phyloP scores from a whole-genome alignment of 37 sponge, comb jelly and placozoan species.

The Hexactinellida sp. region DNA sequence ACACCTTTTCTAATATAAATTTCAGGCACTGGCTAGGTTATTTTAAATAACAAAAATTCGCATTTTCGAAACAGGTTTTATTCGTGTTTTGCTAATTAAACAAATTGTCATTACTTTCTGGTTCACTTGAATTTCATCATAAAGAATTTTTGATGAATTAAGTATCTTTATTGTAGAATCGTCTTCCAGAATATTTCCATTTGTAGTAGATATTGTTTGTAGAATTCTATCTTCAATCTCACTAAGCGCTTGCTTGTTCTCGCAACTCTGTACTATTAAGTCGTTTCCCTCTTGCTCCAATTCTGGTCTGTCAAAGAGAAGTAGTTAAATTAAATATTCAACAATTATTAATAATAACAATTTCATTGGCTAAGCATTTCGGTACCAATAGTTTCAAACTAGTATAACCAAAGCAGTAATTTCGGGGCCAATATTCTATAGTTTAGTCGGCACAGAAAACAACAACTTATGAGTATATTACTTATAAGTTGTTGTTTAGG shows the following conservation, averaged over 20 bases:
- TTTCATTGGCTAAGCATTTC: too few relatives aligned
- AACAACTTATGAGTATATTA: too few relatives aligned
- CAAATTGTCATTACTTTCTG: conserved; percentile 71
- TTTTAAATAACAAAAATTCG: too few relatives aligned
- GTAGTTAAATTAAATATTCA: too few relatives aligned
- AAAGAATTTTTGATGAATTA: conserved; percentile 83
- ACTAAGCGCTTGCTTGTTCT: conserved; percentile 94
- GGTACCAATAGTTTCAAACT: too few relatives aligned
- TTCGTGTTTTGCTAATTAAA: neutral
- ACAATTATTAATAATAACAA: too few relatives aligned
- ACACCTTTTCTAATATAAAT: too few relatives aligned
- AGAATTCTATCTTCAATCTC: conserved; percentile 98
- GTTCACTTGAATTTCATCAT: conserved; percentile 73
- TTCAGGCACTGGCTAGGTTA: too few relatives aligned
- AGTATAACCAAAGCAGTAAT: too few relatives aligned
- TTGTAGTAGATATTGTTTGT: conserved; percentile 89
- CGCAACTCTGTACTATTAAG: conserved; percentile 82
- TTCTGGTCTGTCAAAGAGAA: conserved; percentile 72
- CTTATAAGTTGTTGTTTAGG: too few relatives aligned
- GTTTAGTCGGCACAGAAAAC: too few relatives aligned
- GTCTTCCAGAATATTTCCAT: conserved; percentile 97
- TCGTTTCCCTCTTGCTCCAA: conserved; percentile 93
- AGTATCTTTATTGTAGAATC: conserved; percentile 90
- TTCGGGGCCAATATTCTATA: too few relatives aligned
- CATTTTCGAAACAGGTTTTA: neutral